phyloP scores from a whole-genome alignment of 2,797 vertebrate genomes.

The Gila robusta region DNA sequence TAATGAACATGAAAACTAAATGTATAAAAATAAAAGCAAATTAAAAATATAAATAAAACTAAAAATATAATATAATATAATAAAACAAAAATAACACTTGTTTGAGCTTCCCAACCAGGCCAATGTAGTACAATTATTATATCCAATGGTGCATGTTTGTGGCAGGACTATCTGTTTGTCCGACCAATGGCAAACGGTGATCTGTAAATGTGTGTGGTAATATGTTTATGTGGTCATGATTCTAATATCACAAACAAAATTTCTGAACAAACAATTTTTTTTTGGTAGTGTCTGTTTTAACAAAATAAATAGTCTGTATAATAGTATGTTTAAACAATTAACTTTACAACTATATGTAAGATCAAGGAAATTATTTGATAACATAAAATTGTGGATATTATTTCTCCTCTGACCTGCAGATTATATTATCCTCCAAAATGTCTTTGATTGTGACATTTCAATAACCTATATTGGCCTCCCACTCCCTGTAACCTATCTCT shows the following conservation, averaged over 20 bases:
- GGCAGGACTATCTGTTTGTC: not conserved
- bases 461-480: not conserved
- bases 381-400: not conserved
- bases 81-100: too few species aligned
- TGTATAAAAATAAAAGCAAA: too few species aligned
- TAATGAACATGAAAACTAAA: too few species aligned
- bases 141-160: not conserved
- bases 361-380: not conserved
- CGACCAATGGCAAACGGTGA: not conserved
- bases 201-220: not conserved
- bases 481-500: conserved; percentile 30
- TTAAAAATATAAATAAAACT: too few species aligned
- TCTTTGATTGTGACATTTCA: conserved; percentile 9
- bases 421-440: not conserved
- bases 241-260: not conserved
- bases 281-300: not conserved
- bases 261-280: not conserved
- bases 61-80: too few species aligned
- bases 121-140: not conserved
- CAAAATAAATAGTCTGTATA: not conserved
- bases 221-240: not conserved
- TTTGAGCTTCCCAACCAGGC: not conserved
- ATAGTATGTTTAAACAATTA: not conserved
- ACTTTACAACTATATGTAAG: not conserved
- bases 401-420: not conserved